A percentile compares a stretch with the other conserved stretches of the same genome.
These are phyloP conservation scores for Polymixis flavicincta DNA, from an alignment of 2,888 invertebrate genomes.

Conservation along the genomic window DNA sequence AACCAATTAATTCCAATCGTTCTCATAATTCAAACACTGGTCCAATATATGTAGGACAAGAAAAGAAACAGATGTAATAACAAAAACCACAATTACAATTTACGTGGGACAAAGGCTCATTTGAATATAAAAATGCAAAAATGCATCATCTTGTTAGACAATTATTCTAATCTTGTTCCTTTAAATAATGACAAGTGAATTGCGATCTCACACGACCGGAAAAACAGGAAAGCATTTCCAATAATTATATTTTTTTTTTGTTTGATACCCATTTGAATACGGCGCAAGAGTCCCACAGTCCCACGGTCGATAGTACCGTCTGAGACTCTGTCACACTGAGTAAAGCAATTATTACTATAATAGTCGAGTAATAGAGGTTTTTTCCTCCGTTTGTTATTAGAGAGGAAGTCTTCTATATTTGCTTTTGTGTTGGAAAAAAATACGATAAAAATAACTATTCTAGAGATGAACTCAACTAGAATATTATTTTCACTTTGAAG, in stretches of 20 bases:
- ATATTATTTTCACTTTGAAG: neutral
- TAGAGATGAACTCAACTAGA: neutral
- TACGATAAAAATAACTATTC: constrained; percentile 6
- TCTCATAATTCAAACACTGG: constrained; percentile 66
- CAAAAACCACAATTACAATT: constrained; percentile 70
- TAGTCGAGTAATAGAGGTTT: constrained; percentile 36
- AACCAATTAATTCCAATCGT: constrained; percentile 47
- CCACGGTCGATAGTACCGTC: constrained; percentile 76
- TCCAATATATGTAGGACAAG: constrained; percentile 65
- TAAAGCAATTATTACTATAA: constrained; percentile 47
- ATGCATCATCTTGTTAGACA: constrained; percentile 70
- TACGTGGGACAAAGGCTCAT: constrained; percentile 83
- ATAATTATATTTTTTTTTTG: constrained; percentile 76
- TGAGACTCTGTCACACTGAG: constrained; percentile 50
- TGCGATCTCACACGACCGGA: constrained; percentile 84
- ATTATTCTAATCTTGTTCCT: constrained; percentile 84
- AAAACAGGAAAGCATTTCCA: constrained; percentile 88
- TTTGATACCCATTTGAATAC: constrained; percentile 68
- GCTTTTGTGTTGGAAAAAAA: constrained; percentile 33
- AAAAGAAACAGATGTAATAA: constrained; percentile 63
- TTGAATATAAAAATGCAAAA: constrained; percentile 83
- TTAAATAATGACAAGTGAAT: constrained; percentile 71
- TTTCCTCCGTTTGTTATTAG: constrained; percentile 45
- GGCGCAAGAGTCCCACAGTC: constrained; percentile 79
- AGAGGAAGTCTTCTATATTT: constrained; percentile 43